Percentiles rank a stretch among this genome's conserved stretches.
Conservation (phyloP, 1,140 invertebrate species). For the Drosophila lowei region DNA sequence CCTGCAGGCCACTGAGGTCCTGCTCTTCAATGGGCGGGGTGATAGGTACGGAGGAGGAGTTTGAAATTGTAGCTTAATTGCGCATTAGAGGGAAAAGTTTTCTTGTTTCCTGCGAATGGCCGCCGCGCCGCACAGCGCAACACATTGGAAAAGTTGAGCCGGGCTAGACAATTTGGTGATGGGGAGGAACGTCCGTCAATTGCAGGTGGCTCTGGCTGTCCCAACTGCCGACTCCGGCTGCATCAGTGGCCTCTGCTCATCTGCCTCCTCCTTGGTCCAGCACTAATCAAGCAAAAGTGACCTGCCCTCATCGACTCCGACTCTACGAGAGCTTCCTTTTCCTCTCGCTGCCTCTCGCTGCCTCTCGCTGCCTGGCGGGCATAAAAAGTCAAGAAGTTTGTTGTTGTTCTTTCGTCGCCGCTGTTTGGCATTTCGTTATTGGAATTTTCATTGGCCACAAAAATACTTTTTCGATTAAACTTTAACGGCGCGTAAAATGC, state of each 20-base stretch:
- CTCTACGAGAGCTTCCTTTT: constrained; percentile 7
- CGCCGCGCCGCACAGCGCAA: constrained; percentile 34
- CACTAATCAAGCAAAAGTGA: constrained; percentile 36
- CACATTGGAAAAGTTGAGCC: constrained; percentile 45
- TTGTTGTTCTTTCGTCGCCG: constrained; percentile 22
- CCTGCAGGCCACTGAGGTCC: constrained; percentile 4
- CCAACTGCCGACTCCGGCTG: neutral
- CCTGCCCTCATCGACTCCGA: too few species aligned
- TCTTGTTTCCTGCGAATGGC: constrained; percentile 54
- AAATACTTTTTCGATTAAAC: constrained; percentile 80
- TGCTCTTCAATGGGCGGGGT: constrained; percentile 10
- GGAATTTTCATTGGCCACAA: constrained; percentile 78
- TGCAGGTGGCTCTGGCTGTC: constrained; percentile 20
- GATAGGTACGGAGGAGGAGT: neutral
- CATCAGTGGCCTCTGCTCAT: constrained; percentile 18
- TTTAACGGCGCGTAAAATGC: constrained; percentile 77
- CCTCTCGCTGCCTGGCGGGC: constrained; percentile 21
- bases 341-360: too few species aligned
- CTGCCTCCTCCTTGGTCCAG: neutral
- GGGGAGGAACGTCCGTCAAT: constrained; percentile 24
- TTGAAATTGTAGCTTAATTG: constrained; percentile 59
- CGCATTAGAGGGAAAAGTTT: constrained; percentile 65
- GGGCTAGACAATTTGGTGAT: constrained; percentile 36
- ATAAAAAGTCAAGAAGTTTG: constrained; percentile 69
- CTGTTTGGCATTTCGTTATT: constrained; percentile 68